phyloP scores from a whole-genome alignment of 2,888 invertebrate species.

The Campoplex capitator region DNA sequence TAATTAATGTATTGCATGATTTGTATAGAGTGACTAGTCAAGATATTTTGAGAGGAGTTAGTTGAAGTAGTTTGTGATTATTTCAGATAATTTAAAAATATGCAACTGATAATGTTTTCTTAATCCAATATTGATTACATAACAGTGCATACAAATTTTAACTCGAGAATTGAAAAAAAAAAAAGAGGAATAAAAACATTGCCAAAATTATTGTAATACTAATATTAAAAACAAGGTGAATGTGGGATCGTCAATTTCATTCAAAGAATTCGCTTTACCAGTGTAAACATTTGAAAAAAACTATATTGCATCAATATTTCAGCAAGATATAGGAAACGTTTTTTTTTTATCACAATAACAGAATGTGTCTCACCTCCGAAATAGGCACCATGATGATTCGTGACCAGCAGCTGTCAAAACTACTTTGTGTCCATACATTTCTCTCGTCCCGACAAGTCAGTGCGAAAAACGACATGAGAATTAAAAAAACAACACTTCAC shows the following conservation, averaged over 20 bases:
- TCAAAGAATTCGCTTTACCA: not conserved
- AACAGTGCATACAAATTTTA: not conserved
- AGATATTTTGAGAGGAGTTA: not conserved
- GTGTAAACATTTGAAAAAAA: not conserved
- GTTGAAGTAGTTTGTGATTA: not conserved
- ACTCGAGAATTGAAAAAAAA: not conserved
- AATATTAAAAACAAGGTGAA: not conserved
- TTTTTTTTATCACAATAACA: not conserved
- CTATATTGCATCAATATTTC: not conserved
- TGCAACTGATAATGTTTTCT: not conserved
- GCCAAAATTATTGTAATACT: not conserved
- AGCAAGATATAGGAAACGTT: not conserved
- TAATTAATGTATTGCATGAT: not conserved
- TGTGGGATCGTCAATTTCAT: not conserved
- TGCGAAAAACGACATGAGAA: not conserved
- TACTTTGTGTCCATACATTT: slow-evolving; percentile 36
- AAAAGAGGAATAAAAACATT: not conserved
- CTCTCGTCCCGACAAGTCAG: slow-evolving; percentile 18
- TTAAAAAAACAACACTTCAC: slow-evolving; percentile 21
- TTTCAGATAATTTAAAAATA: not conserved
- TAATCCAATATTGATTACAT: not conserved
- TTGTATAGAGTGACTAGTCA: not conserved
- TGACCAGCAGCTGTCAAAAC: slow-evolving; percentile 66
- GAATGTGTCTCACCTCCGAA: slow-evolving; percentile 49
- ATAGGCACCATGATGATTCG: slow-evolving; percentile 51